A percentile compares a stretch with the other conserved stretches of the same genome.
Conservation (phyloP, 2,797 vertebrate species). For the Tarsius wallacei region DNA sequence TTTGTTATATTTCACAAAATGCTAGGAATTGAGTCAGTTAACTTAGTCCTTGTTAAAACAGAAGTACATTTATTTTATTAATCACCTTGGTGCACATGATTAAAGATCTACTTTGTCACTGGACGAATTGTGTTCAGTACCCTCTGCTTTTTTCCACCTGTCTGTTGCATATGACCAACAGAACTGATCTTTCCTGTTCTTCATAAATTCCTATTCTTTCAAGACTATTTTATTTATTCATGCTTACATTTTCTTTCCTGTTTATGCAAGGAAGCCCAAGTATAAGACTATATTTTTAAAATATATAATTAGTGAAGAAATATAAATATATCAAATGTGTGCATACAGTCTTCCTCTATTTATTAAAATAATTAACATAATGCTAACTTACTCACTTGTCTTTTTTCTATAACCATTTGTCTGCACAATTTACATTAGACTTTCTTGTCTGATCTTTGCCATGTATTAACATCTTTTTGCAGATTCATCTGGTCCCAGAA, state of each 20-base stretch:
- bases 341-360: neutral
- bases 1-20: slow-evolving; percentile 16
- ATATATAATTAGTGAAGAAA: slow-evolving; percentile 15
- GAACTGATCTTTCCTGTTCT: slow-evolving; percentile 39
- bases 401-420: neutral
- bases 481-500: slow-evolving; percentile 12
- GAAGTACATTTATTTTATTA: slow-evolving; percentile 15
- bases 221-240: slow-evolving; percentile 53
- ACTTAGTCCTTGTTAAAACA: neutral
- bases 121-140: neutral
- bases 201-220: neutral
- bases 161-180: neutral
- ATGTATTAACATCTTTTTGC: slow-evolving; percentile 13
- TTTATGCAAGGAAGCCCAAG: slow-evolving; percentile 45
- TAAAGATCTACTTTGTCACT: neutral
- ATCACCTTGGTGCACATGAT: neutral
- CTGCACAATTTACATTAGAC: neutral
- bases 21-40: neutral
- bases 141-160: too few species aligned
- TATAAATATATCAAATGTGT: neutral
- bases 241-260: slow-evolving; percentile 30
- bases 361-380: neutral
- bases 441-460: slow-evolving; percentile 28
- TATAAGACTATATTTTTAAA: slow-evolving; percentile 15
- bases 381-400: neutral